These are phyloP conservation scores for Podargus strigoides DNA, from an alignment of 2,797 vertebrate species.

Conservation along the genomic window DNA sequence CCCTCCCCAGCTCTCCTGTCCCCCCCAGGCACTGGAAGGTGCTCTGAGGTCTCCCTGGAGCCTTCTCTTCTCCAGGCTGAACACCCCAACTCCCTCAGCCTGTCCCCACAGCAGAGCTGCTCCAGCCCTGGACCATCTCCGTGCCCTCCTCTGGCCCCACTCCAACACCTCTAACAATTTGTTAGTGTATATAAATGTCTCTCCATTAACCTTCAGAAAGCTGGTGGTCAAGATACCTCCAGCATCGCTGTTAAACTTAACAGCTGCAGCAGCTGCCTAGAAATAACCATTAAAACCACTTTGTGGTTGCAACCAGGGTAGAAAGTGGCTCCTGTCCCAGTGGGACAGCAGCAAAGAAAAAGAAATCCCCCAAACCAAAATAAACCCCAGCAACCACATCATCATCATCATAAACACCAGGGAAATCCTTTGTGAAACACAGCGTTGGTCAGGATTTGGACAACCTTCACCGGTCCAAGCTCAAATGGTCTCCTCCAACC, in stretches of 20 bases:
- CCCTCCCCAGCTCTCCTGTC: too few species aligned
- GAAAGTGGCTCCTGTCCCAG: background rate
- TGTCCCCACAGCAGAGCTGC: too few species aligned
- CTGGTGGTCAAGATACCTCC: background rate
- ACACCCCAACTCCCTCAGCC: too few species aligned
- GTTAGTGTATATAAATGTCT: accelerated
- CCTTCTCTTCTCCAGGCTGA: too few species aligned
- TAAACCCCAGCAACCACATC: background rate
- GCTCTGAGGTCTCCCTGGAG: too few species aligned
- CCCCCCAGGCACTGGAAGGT: too few species aligned
- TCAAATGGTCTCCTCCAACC: background rate
- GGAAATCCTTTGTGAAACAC: background rate
- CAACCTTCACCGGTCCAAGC: background rate
- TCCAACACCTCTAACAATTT: too few species aligned
- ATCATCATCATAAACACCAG: accelerated
- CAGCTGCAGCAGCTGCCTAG: background rate
- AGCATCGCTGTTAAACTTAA: background rate
- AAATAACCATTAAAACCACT: background rate
- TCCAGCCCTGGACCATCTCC: too few species aligned
- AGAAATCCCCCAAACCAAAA: background rate
- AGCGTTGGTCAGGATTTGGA: accelerated
- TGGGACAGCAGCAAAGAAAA: too few species aligned
- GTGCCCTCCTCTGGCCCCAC: too few species aligned
- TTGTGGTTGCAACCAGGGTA: accelerated
- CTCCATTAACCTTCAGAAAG: background rate